Evolutionary conservation across 2,888 invertebrate species (phyloP), one percentile per base, ranked within the genome.

Genomic region (Keiferia lycopersicella): DNA sequence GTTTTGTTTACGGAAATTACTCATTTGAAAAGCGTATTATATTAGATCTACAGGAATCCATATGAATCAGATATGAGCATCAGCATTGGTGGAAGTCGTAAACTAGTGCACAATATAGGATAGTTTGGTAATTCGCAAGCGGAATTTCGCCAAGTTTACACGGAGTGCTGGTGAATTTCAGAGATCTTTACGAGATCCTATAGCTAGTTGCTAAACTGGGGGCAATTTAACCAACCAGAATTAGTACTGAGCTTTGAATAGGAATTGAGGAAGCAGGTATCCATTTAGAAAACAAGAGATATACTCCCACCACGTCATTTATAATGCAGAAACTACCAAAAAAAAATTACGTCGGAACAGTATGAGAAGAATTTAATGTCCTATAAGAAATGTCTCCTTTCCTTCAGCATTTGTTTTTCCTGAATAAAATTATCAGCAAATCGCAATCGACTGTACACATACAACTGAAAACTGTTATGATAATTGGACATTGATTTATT

Each of bases 101-200:
- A 56, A 56, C 34, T 11, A 3, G 1, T 34, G 26, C n/a, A 16
- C 30, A 56, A 56, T 56, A 16, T 56, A n/a, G 34, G 26, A 53
- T 53, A 53, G 14, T 26, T 53, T 12, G 22, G 14, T 22, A 22
- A 22, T 53, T 34, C n/a, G 10, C 14, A 14, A 34, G 34, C 7
- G 41, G 41, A 39, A 45, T 59, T 41, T 41, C 41, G 30, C 56
- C 56, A 50, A 63, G 34, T 48, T 39, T 22, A 22, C 8, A 30
- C 56, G 34, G 38, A 53, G 22, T 53, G 20, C 51, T 53, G 51
- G 51, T 53, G 53, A 59, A 59, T 59, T 20, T 59, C 22, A 53
- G 22, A 3, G 16, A n/a, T 56, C n/a, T 56, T 34, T 56, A 56
- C 56, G 56, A 56, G 56, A n/a, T 11, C 38, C 8, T 20, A 16